Conservation (phyloP, 2,113 vertebrate species). For the Oxyura jamaicensis region DNA sequence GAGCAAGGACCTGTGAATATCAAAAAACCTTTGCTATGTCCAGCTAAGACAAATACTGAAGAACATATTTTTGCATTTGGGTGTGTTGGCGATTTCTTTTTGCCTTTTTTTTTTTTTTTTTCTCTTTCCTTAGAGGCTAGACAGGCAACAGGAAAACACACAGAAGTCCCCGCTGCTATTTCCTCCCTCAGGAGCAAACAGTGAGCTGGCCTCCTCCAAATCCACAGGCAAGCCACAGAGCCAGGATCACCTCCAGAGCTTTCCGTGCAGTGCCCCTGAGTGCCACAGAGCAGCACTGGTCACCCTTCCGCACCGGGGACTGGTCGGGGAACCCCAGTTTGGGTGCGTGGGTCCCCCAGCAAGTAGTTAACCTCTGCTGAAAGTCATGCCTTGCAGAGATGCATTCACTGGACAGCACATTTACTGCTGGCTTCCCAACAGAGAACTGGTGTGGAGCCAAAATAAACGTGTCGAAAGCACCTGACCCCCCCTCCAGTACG, state of each 20-base stretch:
- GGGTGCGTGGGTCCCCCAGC: background rate
- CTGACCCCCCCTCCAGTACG: background rate
- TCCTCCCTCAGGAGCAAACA: background rate
- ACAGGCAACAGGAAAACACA: background rate
- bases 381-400: background rate
- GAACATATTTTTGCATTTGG: background rate
- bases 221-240: background rate
- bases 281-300: background rate
- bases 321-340: background rate
- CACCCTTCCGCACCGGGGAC: background rate
- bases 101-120: background rate
- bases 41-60: background rate
- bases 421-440: background rate
- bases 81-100: background rate
- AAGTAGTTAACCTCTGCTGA: background rate
- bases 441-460: background rate
- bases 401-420: background rate
- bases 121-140: background rate
- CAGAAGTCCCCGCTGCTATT: accelerated
- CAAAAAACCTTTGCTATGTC: background rate
- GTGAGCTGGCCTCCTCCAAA: background rate
- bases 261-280: background rate
- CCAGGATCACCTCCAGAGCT: background rate
- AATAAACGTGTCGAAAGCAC: background rate
- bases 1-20: background rate